Evolutionary conservation across 2,797 vertebrate species (phyloP).

Genomic region (Platyrinchus mystaceus): DNA sequence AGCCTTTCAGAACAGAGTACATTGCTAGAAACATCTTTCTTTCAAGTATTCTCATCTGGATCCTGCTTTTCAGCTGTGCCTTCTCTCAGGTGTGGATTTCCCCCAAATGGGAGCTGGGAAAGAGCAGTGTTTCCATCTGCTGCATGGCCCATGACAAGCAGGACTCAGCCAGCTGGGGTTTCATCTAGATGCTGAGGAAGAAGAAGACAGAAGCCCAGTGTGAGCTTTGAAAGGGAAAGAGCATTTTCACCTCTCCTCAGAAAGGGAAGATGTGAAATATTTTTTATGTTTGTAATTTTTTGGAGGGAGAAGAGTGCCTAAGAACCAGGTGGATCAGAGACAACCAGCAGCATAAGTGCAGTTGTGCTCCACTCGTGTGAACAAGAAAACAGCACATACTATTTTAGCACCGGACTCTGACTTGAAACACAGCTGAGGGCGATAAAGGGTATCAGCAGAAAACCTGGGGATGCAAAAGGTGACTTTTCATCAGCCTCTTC

Average conservation of each 20-base stretch:
- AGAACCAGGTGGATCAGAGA: neutral
- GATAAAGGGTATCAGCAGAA: neutral
- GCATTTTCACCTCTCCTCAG: neutral
- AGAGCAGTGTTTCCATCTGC: neutral
- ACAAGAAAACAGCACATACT: neutral
- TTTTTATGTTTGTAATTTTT: neutral
- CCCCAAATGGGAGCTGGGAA: neutral
- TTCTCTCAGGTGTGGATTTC: neutral
- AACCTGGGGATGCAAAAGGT: neutral
- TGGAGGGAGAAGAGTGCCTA: neutral
- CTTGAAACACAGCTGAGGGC: neutral
- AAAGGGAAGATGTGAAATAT: neutral
- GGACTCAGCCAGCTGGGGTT: neutral
- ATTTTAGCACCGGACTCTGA: neutral
- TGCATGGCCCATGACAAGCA: rapidly evolving
- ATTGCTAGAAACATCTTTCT: neutral
- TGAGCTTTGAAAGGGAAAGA: neutral
- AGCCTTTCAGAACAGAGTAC: neutral
- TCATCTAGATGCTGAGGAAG: neutral
- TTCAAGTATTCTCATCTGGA: neutral
- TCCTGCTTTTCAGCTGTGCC: neutral
- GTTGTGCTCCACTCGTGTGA: neutral
- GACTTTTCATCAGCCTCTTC: neutral
- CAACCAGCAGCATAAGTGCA: neutral
- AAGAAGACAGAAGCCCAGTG: neutral